Percentiles rank a stretch among this genome's conserved stretches.
These are phyloP conservation scores for Crossaster papposus DNA, from an alignment of 53 echinoderm and acorn worm species.

Conservation along the genomic window DNA sequence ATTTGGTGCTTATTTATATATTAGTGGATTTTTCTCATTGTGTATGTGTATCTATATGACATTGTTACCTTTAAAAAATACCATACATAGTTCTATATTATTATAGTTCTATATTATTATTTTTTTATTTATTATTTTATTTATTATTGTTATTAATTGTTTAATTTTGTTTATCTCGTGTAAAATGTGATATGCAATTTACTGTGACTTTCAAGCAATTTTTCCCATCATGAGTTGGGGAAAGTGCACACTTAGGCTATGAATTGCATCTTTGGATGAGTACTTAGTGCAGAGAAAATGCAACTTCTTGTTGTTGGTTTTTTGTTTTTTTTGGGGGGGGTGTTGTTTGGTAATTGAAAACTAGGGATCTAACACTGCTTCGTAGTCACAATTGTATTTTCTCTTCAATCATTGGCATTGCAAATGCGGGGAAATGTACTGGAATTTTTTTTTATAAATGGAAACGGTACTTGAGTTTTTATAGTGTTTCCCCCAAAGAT, in stretches of 20 bases:
- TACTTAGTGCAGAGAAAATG: not conserved
- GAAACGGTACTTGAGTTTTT: too few relatives aligned
- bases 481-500: too few relatives aligned
- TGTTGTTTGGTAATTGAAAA: not conserved
- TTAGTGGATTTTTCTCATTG: slow-evolving; percentile 41
- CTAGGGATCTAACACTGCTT: too few relatives aligned
- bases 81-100: not conserved
- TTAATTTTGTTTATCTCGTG: not conserved
- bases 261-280: not conserved
- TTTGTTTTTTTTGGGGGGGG: not conserved
- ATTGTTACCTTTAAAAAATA: slow-evolving; percentile 14
- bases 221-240: not conserved
- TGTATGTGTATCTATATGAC: slow-evolving; percentile 25
- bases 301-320: too few relatives aligned
- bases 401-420: not conserved
- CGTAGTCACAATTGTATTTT: not conserved
- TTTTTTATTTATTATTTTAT: too few relatives aligned
- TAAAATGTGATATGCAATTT: slow-evolving; percentile 47
- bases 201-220: slow-evolving; percentile 50
- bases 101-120: not conserved
- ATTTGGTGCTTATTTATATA: slow-evolving; percentile 61
- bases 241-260: not conserved
- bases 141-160: not conserved
- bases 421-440: too few relatives aligned
- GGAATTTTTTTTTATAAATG: too few relatives aligned